Evolutionary conservation across 2,797 vertebrate species (phyloP).

Genomic region (Cryptoprocta ferox): DNA sequence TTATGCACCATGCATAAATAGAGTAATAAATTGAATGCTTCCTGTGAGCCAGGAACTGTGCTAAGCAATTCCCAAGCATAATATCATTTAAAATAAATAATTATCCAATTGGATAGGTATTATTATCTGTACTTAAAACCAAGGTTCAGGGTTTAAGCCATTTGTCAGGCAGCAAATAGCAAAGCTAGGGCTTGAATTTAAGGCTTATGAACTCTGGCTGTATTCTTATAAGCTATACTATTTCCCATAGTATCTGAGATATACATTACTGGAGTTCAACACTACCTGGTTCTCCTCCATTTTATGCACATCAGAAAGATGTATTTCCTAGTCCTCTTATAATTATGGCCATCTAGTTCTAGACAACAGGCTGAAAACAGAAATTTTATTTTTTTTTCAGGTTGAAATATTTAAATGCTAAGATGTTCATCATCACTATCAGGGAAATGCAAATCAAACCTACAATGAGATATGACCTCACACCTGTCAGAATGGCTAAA

Average conservation of each 20-base stretch:
- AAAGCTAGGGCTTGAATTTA: background rate
- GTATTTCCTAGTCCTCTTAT: background rate
- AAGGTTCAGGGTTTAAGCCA: background rate
- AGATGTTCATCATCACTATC: background rate
- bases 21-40: background rate
- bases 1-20: background rate
- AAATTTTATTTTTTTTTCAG: background rate
- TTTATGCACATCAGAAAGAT: background rate
- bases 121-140: background rate
- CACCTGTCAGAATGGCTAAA: background rate
- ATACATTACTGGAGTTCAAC: background rate
- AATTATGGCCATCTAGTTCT: background rate
- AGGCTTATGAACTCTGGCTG: background rate
- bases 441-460: background rate
- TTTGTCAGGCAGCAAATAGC: slow-evolving; percentile 4
- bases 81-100: background rate
- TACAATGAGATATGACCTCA: background rate
- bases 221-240: background rate
- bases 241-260: background rate
- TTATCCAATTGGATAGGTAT: background rate
- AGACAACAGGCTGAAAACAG: background rate
- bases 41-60: background rate
- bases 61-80: background rate
- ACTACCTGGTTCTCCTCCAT: background rate
- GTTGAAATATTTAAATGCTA: background rate